These are phyloP conservation scores for Rhysida immarginata DNA, from an alignment of 1,140 invertebrate genomes.

Conservation along the genomic window DNA sequence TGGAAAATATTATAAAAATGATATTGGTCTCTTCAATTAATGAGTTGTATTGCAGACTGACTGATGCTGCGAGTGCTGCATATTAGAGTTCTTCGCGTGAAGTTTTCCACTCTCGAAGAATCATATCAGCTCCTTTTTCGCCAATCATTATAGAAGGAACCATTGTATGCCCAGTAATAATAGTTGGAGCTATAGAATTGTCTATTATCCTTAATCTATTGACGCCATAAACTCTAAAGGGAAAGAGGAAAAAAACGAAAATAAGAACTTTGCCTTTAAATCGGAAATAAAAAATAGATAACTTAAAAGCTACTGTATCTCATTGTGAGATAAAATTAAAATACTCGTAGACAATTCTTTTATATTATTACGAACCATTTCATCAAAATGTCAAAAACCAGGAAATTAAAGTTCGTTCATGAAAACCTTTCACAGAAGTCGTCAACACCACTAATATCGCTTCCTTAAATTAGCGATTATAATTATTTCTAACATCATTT, in stretches of 20 bases:
- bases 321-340: too few relatives aligned
- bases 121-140: constrained; percentile 70
- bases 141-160: constrained; percentile 71
- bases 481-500: too few relatives aligned
- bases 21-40: background rate
- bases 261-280: background rate
- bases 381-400: too few relatives aligned
- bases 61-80: background rate
- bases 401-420: too few relatives aligned
- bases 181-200: constrained; percentile 58
- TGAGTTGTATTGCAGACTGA: background rate
- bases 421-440: too few relatives aligned
- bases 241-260: background rate
- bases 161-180: constrained; percentile 62
- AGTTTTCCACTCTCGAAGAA: constrained; percentile 23
- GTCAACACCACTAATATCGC: too few relatives aligned
- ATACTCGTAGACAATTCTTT: too few relatives aligned
- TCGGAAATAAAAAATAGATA: too few relatives aligned
- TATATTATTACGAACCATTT: too few relatives aligned
- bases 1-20: background rate
- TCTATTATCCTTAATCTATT: constrained; percentile 54
- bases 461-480: too few relatives aligned
- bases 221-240: constrained; percentile 43
- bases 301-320: too few relatives aligned
- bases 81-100: background rate